Percentiles rank a stretch among this genome's conserved stretches.
Conservation (phyloP, 2,888 invertebrate species). For the Pycnomerus fuliginosus region DNA sequence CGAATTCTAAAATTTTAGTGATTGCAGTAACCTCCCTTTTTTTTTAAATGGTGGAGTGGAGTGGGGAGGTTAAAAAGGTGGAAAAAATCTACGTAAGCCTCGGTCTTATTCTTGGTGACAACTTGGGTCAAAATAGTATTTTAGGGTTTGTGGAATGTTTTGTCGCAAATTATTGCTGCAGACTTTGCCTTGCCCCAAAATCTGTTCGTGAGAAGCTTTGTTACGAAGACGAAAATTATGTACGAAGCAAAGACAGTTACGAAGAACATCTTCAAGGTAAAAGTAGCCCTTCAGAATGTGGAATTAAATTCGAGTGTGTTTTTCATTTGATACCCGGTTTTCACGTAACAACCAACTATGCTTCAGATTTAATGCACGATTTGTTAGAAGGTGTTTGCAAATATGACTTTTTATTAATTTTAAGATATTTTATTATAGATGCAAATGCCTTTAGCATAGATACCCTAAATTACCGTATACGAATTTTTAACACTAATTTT, state of each 20-base stretch:
- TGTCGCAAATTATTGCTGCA: slow-evolving; percentile 12
- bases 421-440: slow-evolving; percentile 6
- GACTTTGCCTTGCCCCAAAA: slow-evolving; percentile 15
- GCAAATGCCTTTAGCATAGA: slow-evolving; percentile 11
- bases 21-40: too few species aligned
- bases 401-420: slow-evolving; percentile 8
- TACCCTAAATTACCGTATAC: slow-evolving; percentile 4
- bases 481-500: background rate
- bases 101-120: slow-evolving; percentile 14
- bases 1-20: too few species aligned
- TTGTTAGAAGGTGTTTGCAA: slow-evolving; percentile 21
- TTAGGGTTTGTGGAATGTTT: slow-evolving; percentile 17
- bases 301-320: slow-evolving; percentile 3
- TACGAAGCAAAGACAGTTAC: background rate
- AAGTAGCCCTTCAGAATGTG: background rate
- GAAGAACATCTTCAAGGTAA: background rate
- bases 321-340: slow-evolving; percentile 7
- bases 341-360: slow-evolving; percentile 15
- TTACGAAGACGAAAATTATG: background rate
- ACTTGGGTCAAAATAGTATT: slow-evolving; percentile 11
- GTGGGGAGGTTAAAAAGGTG: background rate
- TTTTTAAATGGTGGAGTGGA: too few species aligned
- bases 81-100: background rate
- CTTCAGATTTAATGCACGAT: slow-evolving; percentile 21
- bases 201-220: background rate